phyloP scores from a whole-genome alignment of 2,888 invertebrate genomes.

The Cybosia mesomella region DNA sequence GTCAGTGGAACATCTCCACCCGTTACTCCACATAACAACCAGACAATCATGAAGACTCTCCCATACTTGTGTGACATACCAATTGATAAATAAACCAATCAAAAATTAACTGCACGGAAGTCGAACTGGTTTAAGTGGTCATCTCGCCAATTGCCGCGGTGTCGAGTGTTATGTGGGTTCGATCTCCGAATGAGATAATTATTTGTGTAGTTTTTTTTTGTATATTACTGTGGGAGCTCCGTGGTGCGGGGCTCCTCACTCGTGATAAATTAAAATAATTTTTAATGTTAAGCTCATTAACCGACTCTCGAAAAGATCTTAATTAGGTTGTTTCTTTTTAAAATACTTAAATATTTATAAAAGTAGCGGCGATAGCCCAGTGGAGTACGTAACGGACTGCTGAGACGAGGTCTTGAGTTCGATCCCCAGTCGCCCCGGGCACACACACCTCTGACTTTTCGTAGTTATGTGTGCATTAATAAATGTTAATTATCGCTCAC shows the following conservation, averaged over 20 bases:
- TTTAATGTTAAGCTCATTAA: background rate
- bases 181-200: slow-evolving; percentile 1
- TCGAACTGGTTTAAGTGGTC: slow-evolving; percentile 1
- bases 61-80: background rate
- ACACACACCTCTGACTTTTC: too few species aligned
- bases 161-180: slow-evolving; percentile 4
- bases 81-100: background rate
- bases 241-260: background rate
- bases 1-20: background rate
- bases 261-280: background rate
- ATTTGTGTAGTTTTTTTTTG: background rate
- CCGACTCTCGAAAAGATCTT: background rate
- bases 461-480: too few species aligned
- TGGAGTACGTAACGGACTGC: too few species aligned
- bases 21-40: background rate
- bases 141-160: slow-evolving; percentile 2
- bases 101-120: slow-evolving; percentile 5
- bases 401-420: too few species aligned
- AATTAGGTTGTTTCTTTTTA: too few species aligned
- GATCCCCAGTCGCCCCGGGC: too few species aligned
- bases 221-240: background rate
- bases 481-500: too few species aligned
- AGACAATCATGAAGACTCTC: background rate
- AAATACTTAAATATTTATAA: too few species aligned
- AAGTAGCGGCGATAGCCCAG: too few species aligned